Evolutionary conservation across 23 tunicate species (phyloP), one percentile per base, ranked within the genome.

Genomic region (Aplidium turbinatum): DNA sequence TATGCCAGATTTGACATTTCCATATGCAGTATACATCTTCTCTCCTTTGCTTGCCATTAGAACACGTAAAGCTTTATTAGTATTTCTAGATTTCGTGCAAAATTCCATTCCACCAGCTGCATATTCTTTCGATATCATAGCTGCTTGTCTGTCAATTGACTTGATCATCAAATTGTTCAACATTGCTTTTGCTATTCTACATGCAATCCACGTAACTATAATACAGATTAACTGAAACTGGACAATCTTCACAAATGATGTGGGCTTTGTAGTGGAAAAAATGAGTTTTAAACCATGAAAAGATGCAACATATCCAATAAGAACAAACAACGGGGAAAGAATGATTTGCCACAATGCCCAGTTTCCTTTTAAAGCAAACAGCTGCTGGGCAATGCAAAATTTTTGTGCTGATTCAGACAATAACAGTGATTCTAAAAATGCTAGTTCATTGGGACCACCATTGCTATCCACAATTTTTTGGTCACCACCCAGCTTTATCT

Each of bases 31-130:
- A 35, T 46, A 91, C 68, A 66, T 31, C 4, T 32, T 31, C 63
- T 84, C 91, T 11, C 97, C 97, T 78, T 75, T 73, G 50, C 75
- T 84, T 32, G 91, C 97, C 2, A 79, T 57, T 62, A 91, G 53
- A 11, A 80, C 70, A 5, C 91, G 62, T 0, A 62, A 29, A 16
- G 97, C 91, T 35, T 58, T 42, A 35, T 84, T 84, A 9, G 73
- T 24, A 32, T 79, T 29, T 21, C 73, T 25, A 5, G 69, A 32
- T 25, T 91, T 91, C 16, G 58, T 54, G 47, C 81, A 91, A 47
- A 46, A 75, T 58, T 91, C 97, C 9, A 91, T 50, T 0, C 83
- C 97, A 47, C 91, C 97, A 11, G 18, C 25, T 36, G 97, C 86
- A 71, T 84, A 91, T 32, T 74, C 86, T 47, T 77, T 57, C 9